A percentile compares a stretch with the other conserved stretches of the same genome.
phyloP scores from a whole-genome alignment of 2,797 vertebrate species.

The Huso huso region DNA sequence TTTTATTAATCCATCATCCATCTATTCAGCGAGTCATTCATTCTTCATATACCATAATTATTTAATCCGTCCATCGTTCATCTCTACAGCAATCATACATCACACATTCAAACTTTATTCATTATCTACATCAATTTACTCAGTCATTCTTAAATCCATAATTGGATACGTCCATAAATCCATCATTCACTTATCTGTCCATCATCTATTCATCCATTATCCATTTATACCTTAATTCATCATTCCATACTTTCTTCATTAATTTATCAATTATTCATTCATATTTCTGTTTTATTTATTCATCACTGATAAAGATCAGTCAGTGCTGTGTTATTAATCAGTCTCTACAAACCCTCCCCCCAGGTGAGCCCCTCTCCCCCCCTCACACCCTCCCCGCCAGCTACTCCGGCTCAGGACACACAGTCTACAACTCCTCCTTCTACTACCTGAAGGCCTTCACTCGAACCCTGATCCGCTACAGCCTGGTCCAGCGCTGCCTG shows the following conservation, averaged over 20 bases:
- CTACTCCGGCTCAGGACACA: constrained; percentile 9
- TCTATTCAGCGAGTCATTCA: too few species aligned
- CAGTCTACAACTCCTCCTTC: constrained; percentile 10
- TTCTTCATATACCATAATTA: too few species aligned
- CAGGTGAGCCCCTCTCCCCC: too few species aligned
- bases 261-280: neutral
- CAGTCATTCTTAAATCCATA: too few species aligned
- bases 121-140: too few species aligned
- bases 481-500: neutral
- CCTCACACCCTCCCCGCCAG: neutral
- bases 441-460: constrained; percentile 19
- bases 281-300: neutral
- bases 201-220: too few species aligned
- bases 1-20: too few species aligned
- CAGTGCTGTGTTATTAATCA: neutral
- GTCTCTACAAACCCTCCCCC: neutral
- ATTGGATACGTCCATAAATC: too few species aligned
- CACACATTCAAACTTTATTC: too few species aligned
- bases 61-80: too few species aligned
- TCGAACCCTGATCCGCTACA: constrained; percentile 11
- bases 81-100: too few species aligned
- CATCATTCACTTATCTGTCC: too few species aligned
- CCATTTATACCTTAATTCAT: neutral
- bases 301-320: neutral
- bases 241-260: neutral